These are phyloP conservation scores for Tortrix viridana DNA, from an alignment of 2,888 invertebrate genomes.

Conservation along the genomic window DNA sequence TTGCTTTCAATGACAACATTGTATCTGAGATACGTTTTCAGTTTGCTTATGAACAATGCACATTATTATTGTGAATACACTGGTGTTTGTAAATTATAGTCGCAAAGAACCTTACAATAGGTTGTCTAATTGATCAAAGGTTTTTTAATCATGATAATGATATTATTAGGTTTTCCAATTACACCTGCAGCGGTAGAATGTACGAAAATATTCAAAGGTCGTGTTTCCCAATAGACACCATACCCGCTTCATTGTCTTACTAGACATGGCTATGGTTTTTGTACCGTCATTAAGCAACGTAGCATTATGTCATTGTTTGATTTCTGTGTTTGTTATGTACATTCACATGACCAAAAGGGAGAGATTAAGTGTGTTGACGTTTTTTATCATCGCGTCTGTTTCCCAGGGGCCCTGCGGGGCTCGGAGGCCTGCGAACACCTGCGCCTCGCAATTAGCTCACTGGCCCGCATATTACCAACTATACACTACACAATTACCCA, in stretches of 20 bases:
- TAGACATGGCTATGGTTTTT: constrained; percentile 52
- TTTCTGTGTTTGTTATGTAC: constrained; percentile 52
- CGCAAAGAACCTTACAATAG: too few species aligned
- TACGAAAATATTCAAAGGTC: not conserved
- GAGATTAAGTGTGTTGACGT: constrained; percentile 61
- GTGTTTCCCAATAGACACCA: constrained; percentile 1
- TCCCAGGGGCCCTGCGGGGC: constrained; percentile 57
- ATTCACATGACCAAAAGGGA: constrained; percentile 56
- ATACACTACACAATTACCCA: constrained; percentile 59
- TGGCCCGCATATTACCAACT: constrained; percentile 51
- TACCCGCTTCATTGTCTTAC: constrained; percentile 5
- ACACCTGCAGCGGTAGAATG: not conserved
- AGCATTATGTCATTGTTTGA: constrained; percentile 70
- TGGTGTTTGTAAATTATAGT: too few species aligned
- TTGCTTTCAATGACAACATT: too few species aligned
- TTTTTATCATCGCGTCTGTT: constrained; percentile 59
- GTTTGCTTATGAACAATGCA: too few species aligned
- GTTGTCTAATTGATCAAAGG: too few species aligned
- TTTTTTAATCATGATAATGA: not conserved
- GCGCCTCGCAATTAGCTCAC: constrained; percentile 55
- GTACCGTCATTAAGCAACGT: constrained; percentile 59
- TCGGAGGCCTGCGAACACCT: constrained; percentile 66
- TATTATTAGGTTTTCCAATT: not conserved
- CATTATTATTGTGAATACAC: too few species aligned
- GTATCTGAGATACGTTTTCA: too few species aligned